Base-by-base conservation (phyloP, 2,888 invertebrate genomes). In the Lathronympha strigana region DNA sequence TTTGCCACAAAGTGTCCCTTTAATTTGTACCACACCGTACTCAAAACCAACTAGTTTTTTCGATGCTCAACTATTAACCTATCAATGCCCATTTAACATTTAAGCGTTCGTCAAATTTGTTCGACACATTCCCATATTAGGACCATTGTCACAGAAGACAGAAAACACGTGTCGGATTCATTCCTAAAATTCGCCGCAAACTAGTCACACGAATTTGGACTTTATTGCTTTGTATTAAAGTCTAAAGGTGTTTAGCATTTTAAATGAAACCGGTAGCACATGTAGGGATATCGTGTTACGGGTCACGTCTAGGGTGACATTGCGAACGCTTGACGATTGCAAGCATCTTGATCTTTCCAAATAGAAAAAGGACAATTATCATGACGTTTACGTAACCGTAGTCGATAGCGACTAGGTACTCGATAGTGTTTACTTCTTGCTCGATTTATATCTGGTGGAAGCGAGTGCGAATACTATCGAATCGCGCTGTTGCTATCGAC, bases 191-290 rank as follows among this genome's bases (percentile, higher is more conserved):
- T 61, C 43, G 61, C 51, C 61, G 51, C 51, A 51, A 1, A 45
- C 53, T 21, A 25, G 11, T 4, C 13, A 45, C 17, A 4, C 17
- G 8, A 62, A 15, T 54, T 53, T 62, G 6, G 25, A 45, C 45
- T 69, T 33, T 15, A 25, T 21, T 17, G n/a, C 38, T 21, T 38
- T 21, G 15, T 28, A 25, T 15, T 47, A 58, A 57, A 69, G 77
- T 72, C 66, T 68, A 73, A 61, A 69, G 55, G 71, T 74, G 73
- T 73, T 78, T 77, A 74, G 77, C 81, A 81, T 83, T 85, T 78
- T 73, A 77, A 80, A 78, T 77, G 81, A 55, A 76, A 71, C 76
- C 82, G 77, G 86, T 84, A 86, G 87, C 83, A 64, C 25, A 76
- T 76, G 75, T 73, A 78, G 73, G 54, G 68, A 81, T 78, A 72